These are phyloP conservation scores for Emydura subglobosa DNA, from an alignment of 2,113 vertebrate genomes.

Conservation along the genomic window DNA sequence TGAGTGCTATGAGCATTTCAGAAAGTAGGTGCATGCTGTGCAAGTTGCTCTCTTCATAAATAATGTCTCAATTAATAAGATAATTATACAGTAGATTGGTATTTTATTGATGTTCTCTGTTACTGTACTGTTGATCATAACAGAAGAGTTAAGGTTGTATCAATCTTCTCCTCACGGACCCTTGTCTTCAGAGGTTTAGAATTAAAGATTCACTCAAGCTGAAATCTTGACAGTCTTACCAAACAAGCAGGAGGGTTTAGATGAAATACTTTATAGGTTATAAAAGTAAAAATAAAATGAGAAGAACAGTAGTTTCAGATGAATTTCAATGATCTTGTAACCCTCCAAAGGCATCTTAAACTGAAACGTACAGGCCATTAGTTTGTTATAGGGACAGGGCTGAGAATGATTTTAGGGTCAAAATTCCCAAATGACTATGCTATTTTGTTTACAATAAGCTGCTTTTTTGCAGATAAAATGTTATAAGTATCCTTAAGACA, in stretches of 20 bases:
- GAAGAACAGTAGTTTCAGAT: constrained; percentile 24
- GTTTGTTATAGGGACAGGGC: not conserved
- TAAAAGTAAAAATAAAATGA: constrained; percentile 37
- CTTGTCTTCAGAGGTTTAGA: constrained; percentile 25
- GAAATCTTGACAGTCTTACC: not conserved
- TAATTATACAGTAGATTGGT: constrained; percentile 59
- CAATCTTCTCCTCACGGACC: not conserved
- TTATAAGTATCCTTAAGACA: not conserved
- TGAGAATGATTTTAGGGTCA: not conserved
- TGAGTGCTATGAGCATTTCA: constrained; percentile 58
- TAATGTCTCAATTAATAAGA: constrained; percentile 73
- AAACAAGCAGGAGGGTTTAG: constrained; percentile 1
- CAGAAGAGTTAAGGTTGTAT: constrained; percentile 24
- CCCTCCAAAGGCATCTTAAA: constrained; percentile 41
- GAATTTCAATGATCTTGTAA: constrained; percentile 20
- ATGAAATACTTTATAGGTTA: constrained; percentile 35
- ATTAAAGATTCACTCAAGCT: constrained; percentile 16
- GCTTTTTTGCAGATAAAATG: not conserved
- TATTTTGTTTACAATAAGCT: too few species aligned
- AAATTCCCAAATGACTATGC: not conserved
- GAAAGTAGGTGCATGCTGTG: constrained; percentile 71
- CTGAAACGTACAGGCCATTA: constrained; percentile 40
- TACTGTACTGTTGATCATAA: constrained; percentile 39
- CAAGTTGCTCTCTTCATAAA: constrained; percentile 64
- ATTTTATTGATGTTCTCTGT: constrained; percentile 57